These are phyloP conservation scores for Habroteleia sp. DNA, from an alignment of 2,888 invertebrate genomes.

Conservation along the genomic window DNA sequence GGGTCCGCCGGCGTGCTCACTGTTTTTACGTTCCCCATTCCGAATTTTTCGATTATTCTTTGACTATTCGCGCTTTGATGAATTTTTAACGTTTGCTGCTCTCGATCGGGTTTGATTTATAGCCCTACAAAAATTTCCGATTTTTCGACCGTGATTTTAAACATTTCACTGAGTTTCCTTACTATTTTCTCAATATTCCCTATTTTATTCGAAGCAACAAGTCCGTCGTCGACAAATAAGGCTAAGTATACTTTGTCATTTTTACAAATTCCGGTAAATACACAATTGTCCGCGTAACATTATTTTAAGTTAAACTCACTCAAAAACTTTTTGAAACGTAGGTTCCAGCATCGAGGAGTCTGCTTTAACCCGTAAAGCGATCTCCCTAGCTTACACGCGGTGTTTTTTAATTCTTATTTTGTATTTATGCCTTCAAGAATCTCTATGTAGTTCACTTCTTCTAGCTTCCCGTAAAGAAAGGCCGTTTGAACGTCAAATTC, in stretches of 20 bases:
- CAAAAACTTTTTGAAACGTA: slow-evolving; percentile 25
- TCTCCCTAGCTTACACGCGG: slow-evolving; percentile 31
- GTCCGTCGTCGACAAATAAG: slow-evolving; percentile 38
- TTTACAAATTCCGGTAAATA: slow-evolving; percentile 28
- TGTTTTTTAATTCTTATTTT: slow-evolving; percentile 41
- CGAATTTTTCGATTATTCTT: slow-evolving; percentile 45
- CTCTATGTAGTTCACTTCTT: slow-evolving; percentile 58
- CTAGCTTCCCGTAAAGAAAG: slow-evolving; percentile 59
- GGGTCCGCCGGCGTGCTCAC: slow-evolving; percentile 42
- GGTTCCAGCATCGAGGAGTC: slow-evolving; percentile 41
- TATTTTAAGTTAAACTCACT: slow-evolving; percentile 26
- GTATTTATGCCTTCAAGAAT: slow-evolving; percentile 26
- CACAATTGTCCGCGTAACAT: slow-evolving; percentile 33
- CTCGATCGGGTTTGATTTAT: slow-evolving; percentile 49
- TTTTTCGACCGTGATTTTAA: slow-evolving; percentile 39
- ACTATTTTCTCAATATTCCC: slow-evolving; percentile 32
- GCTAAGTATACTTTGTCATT: slow-evolving; percentile 32
- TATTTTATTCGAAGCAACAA: slow-evolving; percentile 23
- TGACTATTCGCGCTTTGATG: slow-evolving; percentile 58
- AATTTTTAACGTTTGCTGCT: slow-evolving; percentile 31
- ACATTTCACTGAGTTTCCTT: slow-evolving; percentile 25
- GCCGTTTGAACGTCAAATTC: slow-evolving; percentile 62
- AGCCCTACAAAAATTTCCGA: slow-evolving; percentile 55
- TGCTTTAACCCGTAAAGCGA: slow-evolving; percentile 46
- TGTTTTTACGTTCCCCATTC: slow-evolving; percentile 33